A percentile compares a stretch with the other conserved stretches of the same genome.
phyloP scores from a whole-genome alignment of 2,113 vertebrate species.

The Ictalurus furcatus region DNA sequence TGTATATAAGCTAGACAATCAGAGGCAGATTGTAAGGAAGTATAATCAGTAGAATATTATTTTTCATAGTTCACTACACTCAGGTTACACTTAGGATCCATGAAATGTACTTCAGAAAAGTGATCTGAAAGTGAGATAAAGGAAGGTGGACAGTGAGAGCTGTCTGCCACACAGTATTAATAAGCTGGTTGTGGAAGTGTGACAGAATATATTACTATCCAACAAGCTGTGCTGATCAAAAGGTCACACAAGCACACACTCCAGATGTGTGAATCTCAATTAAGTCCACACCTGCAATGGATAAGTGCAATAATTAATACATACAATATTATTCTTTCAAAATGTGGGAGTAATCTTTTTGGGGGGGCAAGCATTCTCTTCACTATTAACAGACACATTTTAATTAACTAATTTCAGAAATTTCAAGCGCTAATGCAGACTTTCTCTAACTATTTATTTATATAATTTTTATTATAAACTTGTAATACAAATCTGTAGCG shows the following conservation, averaged over 20 bases:
- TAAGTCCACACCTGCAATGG: slow-evolving; percentile 50
- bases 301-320: slow-evolving; percentile 50
- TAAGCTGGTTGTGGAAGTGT: slow-evolving; percentile 25
- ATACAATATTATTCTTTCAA: slow-evolving; percentile 40
- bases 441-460: neutral
- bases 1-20: neutral
- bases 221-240: slow-evolving; percentile 41
- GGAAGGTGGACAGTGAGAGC: neutral
- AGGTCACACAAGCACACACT: slow-evolving; percentile 24
- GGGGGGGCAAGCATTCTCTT: neutral
- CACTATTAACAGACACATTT: neutral
- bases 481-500: neutral
- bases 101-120: neutral
- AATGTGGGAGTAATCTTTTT: neutral
- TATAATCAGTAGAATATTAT: neutral
- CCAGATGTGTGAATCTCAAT: slow-evolving; percentile 56
- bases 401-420: neutral
- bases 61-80: neutral
- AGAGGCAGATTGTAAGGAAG: neutral
- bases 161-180: slow-evolving; percentile 27
- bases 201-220: slow-evolving; percentile 26
- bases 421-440: neutral
- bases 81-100: neutral
- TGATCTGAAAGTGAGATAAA: neutral
- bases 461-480: neutral